phyloP scores from a whole-genome alignment of 2,113 vertebrate genomes.

The Oncorhynchus kisutch region DNA sequence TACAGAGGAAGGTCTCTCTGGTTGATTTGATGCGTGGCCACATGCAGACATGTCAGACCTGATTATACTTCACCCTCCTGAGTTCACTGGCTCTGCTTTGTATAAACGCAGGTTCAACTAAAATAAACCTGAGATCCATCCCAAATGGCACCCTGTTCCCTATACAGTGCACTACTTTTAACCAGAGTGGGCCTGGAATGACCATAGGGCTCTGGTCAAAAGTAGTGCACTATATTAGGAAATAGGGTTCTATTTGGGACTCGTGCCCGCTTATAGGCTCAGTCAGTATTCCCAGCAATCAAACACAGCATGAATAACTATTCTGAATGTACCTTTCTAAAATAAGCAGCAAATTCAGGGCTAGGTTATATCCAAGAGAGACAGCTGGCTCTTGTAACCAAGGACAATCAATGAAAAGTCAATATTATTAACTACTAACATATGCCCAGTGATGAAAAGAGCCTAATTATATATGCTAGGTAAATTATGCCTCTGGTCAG shows the following conservation, averaged over 20 bases:
- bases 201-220: too few relatives aligned
- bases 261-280: not conserved
- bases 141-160: too few relatives aligned
- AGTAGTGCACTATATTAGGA: too few relatives aligned
- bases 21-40: constrained; percentile 7
- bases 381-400: not conserved
- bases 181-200: too few relatives aligned
- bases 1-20: constrained; percentile 16
- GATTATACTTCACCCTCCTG: constrained; percentile 1
- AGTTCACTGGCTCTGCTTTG: not conserved
- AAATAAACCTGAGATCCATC: not conserved
- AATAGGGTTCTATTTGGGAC: too few relatives aligned
- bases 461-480: constrained; percentile 25
- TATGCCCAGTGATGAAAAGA: constrained; percentile 31
- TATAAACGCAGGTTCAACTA: constrained; percentile 1
- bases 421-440: constrained; percentile 49
- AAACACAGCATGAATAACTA: not conserved
- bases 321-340: constrained; percentile 19
- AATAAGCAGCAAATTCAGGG: constrained; percentile 10
- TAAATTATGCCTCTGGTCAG: not conserved
- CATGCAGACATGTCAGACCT: constrained; percentile 3
- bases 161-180: too few relatives aligned
- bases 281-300: not conserved
- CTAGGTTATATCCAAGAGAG: not conserved
- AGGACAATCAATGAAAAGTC: constrained; percentile 41